These are phyloP conservation scores for Athripsodes cinereus DNA, from an alignment of 2,888 invertebrate species.

Conservation along the genomic window DNA sequence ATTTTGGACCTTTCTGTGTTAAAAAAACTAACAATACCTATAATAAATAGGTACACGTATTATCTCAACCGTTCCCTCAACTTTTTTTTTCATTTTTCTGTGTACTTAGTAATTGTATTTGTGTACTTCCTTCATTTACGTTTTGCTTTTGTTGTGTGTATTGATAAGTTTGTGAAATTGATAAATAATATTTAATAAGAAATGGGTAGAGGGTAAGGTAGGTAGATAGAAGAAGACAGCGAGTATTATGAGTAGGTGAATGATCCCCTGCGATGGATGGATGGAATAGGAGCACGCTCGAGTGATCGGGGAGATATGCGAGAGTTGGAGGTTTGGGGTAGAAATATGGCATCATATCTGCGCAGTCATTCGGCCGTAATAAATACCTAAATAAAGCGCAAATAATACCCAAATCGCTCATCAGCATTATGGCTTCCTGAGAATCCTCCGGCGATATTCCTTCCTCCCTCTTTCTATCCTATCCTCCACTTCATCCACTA, in stretches of 20 bases:
- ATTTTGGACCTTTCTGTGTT: too few relatives aligned
- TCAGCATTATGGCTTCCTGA: constrained; percentile 39
- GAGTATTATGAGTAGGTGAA: not conserved
- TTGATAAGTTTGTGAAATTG: too few relatives aligned
- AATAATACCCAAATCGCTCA: constrained; percentile 61
- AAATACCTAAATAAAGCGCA: constrained; percentile 62
- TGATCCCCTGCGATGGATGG: not conserved
- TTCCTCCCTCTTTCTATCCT: constrained; percentile 30
- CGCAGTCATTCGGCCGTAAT: constrained; percentile 53
- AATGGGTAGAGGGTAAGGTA: too few relatives aligned
- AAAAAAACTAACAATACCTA: too few relatives aligned
- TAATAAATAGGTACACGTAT: too few relatives aligned
- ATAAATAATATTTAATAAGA: constrained; percentile 11
- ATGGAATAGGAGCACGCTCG: constrained; percentile 9
- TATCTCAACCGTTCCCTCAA: too few relatives aligned
- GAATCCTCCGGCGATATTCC: constrained; percentile 19
- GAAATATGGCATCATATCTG: constrained; percentile 42
- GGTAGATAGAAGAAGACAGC: too few relatives aligned
- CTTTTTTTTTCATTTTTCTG: too few relatives aligned
- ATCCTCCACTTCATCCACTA: not conserved
- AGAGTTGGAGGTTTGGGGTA: not conserved
- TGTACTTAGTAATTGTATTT: too few relatives aligned
- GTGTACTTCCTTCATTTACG: too few relatives aligned
- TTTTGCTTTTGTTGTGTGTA: too few relatives aligned
- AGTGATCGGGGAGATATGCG: constrained; percentile 6